A percentile compares a stretch with the other conserved stretches of the same genome.
Evolutionary conservation across 2,888 invertebrate species (phyloP).

Genomic region (Volucella bombylans): DNA sequence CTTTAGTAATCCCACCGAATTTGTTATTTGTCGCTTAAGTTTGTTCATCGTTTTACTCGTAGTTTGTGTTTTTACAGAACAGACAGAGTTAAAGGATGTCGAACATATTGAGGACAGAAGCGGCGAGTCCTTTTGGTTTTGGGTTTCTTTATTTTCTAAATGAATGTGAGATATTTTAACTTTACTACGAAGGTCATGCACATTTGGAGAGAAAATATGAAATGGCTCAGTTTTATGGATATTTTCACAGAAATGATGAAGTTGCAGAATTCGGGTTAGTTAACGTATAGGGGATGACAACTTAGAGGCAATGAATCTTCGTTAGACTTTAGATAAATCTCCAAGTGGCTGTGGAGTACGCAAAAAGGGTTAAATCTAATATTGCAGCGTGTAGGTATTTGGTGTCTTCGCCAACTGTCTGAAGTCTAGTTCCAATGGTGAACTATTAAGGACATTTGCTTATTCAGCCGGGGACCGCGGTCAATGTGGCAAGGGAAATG

Average conservation of each 20-base stretch:
- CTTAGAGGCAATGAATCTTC: too few species aligned
- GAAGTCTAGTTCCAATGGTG: too few species aligned
- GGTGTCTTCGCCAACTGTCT: too few species aligned
- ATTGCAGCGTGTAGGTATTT: too few species aligned
- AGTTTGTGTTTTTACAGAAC: conserved; percentile 39
- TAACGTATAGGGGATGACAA: too few species aligned
- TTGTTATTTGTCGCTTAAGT: conserved; percentile 21
- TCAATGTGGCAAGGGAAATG: too few species aligned
- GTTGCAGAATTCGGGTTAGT: too few species aligned
- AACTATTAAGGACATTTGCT: too few species aligned
- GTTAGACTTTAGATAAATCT: too few species aligned
- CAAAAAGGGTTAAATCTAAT: too few species aligned
- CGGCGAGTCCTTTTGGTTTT: conserved; percentile 33
- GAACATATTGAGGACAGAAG: conserved; percentile 20
- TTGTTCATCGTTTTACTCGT: conserved; percentile 38
- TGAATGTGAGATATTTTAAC: background rate
- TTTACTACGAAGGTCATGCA: background rate
- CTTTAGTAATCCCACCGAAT: conserved; percentile 46
- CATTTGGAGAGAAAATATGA: background rate
- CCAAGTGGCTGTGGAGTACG: too few species aligned
- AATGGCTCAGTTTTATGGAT: conserved; percentile 24
- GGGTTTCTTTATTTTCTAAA: conserved; percentile 25
- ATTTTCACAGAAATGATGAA: conserved; percentile 5
- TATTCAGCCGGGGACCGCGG: too few species aligned
- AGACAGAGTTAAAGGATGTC: conserved; percentile 13